These are phyloP conservation scores for Epicauta chinensis DNA, from an alignment of 1,140 invertebrate species.

Conservation along the genomic window DNA sequence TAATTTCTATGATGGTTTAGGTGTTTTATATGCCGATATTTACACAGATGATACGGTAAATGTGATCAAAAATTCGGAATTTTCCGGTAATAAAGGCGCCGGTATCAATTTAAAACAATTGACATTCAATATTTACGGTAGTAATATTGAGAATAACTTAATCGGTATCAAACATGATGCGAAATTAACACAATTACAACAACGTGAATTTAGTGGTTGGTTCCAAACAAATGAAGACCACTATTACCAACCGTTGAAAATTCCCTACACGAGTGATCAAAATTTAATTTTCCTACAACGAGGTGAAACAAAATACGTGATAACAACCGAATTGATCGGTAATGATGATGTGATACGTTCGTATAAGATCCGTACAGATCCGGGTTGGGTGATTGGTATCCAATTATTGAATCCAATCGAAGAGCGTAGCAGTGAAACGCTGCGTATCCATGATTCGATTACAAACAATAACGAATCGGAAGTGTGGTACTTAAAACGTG, in stretches of 20 bases:
- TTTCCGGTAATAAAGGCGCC: constrained; percentile 78
- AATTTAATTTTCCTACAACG: constrained; percentile 57
- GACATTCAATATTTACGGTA: constrained; percentile 71
- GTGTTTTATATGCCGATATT: constrained; percentile 82
- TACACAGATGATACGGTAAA: constrained; percentile 80
- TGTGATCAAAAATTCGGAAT: constrained; percentile 81
- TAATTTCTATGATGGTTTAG: constrained; percentile 83
- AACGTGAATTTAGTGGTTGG: constrained; percentile 90
- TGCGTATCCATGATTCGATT: constrained; percentile 70
- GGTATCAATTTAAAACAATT: constrained; percentile 85
- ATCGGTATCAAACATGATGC: constrained; percentile 91
- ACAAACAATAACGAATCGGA: constrained; percentile 54
- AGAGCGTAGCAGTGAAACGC: constrained; percentile 76
- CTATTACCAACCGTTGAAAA: constrained; percentile 60
- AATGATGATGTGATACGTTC: constrained; percentile 46
- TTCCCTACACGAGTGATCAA: constrained; percentile 52
- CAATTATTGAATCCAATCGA: constrained; percentile 83
- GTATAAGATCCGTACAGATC: constrained; percentile 40
- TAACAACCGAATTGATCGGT: constrained; percentile 56
- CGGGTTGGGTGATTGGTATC: constrained; percentile 71
- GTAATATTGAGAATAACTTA: constrained; percentile 75
- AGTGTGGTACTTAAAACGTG: constrained; percentile 71
- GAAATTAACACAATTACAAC: constrained; percentile 72
- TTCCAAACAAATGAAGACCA: constrained; percentile 57
- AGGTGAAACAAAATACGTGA: constrained; percentile 69